Evolutionary conservation across 2,797 vertebrate species (phyloP), one percentile per base, ranked within the genome.

Genomic region (Enteromius anoplus): DNA sequence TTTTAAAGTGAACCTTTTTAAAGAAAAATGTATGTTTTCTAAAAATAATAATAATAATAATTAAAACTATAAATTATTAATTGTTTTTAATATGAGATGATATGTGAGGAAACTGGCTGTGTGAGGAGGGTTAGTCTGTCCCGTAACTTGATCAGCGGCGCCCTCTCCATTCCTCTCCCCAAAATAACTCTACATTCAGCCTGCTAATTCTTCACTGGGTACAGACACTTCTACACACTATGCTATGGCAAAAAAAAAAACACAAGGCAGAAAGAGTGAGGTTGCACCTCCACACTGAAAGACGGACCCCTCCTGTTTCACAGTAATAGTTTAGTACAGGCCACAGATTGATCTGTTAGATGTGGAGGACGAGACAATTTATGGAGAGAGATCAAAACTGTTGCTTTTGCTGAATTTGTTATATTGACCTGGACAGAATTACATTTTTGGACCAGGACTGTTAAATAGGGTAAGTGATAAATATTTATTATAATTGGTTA

Each of bases 111-210:
- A 85, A 69, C 73, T 71, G 29, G 73, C 68, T 82, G 70, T 85
- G 19, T 64, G 71, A 81, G 23, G 73, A 88, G 83, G 87, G 72
- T 79, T 75, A 70, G 40, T 21, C 47, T 64, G 37, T 82, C 66
- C 19, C 9, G 93, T 90, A 94, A 94, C 65, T 60, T n/a, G 89
- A 95, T 90, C 86, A 83, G 86, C 84, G 23, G 70, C 85, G 19
- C 70, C 47, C 78, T 58, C 81, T 37, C 89, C 87, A 80, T 89
- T 91, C 90, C 89, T 89, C 64, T 78, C 85, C 93, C 88, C 81
- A 93, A 94, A 94, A 94, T 94, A 94, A 92, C 89, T 86, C 71
- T 51, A 80, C 83, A 19, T 47, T 76, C 75, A 47, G 37, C 55
- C 26, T 42, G 42, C 62, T 82, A 55, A 80, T 81, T 79, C 84